phyloP scores from a whole-genome alignment of 2,113 vertebrate genomes.

The Aix galericulata region DNA sequence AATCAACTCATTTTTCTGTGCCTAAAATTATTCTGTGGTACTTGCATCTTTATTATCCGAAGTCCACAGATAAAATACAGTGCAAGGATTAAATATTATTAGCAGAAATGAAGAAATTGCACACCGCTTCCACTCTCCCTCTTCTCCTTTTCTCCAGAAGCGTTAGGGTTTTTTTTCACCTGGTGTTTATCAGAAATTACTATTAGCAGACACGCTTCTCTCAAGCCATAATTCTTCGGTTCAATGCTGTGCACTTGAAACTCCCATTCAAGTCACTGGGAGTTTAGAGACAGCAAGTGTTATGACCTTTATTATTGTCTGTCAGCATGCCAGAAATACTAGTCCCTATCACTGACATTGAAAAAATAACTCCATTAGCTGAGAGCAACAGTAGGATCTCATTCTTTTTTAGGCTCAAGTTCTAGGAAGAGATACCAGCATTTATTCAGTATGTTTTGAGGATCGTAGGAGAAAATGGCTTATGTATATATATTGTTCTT shows the following conservation, averaged over 20 bases:
- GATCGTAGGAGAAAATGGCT: neutral
- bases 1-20: neutral
- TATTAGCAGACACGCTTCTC: neutral
- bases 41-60: slow-evolving; percentile 2
- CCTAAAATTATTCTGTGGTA: neutral
- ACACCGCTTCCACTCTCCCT: neutral
- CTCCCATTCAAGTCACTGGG: neutral
- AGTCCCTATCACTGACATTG: neutral
- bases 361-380: slow-evolving; percentile 1
- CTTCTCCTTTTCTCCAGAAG: neutral
- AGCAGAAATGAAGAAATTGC: neutral
- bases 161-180: neutral
- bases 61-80: neutral
- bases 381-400: neutral
- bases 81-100: neutral
- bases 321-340: neutral
- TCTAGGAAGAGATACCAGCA: neutral
- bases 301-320: slow-evolving; percentile 15
- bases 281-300: neutral
- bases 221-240: neutral
- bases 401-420: neutral
- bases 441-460: neutral
- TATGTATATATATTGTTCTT: neutral
- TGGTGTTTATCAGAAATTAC: slow-evolving; percentile 1
- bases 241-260: neutral